Evolutionary conservation across 2,888 invertebrate species (phyloP), one percentile per base, ranked within the genome.

Genomic region (Automeris io): DNA sequence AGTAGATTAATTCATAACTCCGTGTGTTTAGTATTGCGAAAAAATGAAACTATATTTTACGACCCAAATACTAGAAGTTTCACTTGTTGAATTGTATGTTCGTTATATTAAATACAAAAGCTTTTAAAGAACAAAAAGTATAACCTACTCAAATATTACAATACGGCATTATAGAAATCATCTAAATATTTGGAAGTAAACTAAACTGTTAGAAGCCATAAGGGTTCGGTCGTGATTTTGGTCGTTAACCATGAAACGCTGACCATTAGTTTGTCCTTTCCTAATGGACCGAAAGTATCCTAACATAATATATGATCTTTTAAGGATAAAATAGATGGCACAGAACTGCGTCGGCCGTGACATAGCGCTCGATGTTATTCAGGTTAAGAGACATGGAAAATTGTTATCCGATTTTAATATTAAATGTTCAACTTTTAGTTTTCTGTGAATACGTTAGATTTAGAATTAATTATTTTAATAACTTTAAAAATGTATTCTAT

Each of bases 141-240:
- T 6, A 26, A n/a, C 29, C 8, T 3, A 1, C 29, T 3, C 2
- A 29, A 13, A 5, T 16, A 16, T 7, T 16, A 29, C 16, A 29
- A n/a, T 16, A n/a, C 16, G 16, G 16, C 29, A 16, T 29, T 16
- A 29, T 29, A 2, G 13, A 29, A 19, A 19, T 6, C 3, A 19
- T 19, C 6, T 19, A 19, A 29, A 29, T 29, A 29, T 29, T 13
- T 43, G 54, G 55, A 61, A 29, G 16, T 29, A 29, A 13, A 13
- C 7, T 29, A 29, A 29, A 29, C 16, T 16, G 16, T 8, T 16
- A n/a, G 9, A 29, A 29, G 16, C 16, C 9, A n/a, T 7, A 8
- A 5, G 8, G 46, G 51, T 35, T 36, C 39, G 48, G 29, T 45
- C 53, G 52, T 57, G 62, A 61, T 68, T 64, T 57, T 42, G 46